A percentile compares a stretch with the other conserved stretches of the same genome.
Evolutionary conservation across 2,113 vertebrate genomes (phyloP).

Genomic region (Pao palembangensis): DNA sequence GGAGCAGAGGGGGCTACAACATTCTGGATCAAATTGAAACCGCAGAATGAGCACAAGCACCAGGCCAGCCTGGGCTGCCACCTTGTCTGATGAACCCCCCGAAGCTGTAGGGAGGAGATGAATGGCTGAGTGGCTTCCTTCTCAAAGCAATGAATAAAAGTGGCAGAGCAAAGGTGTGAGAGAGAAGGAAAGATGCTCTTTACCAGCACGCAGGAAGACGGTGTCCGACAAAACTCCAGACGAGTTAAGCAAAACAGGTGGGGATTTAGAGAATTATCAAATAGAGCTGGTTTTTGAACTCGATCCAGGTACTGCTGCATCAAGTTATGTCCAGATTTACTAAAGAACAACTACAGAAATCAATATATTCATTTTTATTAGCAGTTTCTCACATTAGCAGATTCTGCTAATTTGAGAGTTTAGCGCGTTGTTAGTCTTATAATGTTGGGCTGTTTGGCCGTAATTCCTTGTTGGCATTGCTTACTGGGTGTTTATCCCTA

Average conservation of each 20-base stretch:
- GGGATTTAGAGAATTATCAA: no score
- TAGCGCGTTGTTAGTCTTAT: no score
- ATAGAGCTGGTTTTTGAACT: no score
- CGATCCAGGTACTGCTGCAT: no score
- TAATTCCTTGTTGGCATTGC: neutral
- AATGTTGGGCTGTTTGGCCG: no score
- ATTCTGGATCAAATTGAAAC: constrained; percentile 51
- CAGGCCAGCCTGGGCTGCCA: constrained; percentile 42
- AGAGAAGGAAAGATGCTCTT: constrained; percentile 21
- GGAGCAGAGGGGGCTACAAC: constrained; percentile 32
- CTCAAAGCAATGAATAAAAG: constrained; percentile 6
- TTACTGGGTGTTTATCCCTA: neutral
- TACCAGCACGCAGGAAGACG: constrained; percentile 6
- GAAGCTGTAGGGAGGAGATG: constrained; percentile 57
- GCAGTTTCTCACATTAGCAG: no score
- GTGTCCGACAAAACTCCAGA: constrained; percentile 8
- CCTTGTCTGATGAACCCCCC: constrained; percentile 60
- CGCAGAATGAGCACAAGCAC: constrained; percentile 40
- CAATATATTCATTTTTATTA: no score
- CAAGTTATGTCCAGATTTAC: no score
- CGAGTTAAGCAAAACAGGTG: neutral
- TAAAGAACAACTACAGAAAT: no score
- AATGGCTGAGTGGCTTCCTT: constrained; percentile 43
- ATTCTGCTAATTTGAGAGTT: no score
- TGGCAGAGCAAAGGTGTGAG: constrained; percentile 6